A percentile compares a stretch with the other conserved stretches of the same genome.
Conservation (phyloP, 2,888 invertebrate genomes). For the Melieria crassipennis region DNA sequence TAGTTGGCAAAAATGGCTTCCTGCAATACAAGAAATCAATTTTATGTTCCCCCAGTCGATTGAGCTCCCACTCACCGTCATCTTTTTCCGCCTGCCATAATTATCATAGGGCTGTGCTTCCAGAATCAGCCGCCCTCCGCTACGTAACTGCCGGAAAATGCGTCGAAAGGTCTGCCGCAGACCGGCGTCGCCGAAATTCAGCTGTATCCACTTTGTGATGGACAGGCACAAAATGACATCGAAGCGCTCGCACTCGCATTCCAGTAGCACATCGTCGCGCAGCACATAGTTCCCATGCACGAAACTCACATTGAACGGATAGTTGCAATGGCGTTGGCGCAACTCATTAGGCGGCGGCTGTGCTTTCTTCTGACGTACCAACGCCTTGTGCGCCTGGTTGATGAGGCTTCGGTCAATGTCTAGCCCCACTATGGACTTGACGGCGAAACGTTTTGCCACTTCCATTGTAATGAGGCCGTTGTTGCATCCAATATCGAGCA, state of each 20-base stretch:
- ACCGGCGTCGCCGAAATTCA: constrained; percentile 88
- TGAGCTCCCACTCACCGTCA: constrained; percentile 68
- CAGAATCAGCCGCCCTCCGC: constrained; percentile 81
- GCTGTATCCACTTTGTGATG: constrained; percentile 91
- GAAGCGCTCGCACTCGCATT: constrained; percentile 79
- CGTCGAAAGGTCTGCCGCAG: constrained; percentile 82
- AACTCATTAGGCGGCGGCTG: constrained; percentile 39
- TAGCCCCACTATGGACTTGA: constrained; percentile 78
- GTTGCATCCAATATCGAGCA: constrained; percentile 91
- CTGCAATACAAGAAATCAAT: constrained; percentile 41
- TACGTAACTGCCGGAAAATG: constrained; percentile 78
- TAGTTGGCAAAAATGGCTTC: constrained; percentile 66
- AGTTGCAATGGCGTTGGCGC: constrained; percentile 65
- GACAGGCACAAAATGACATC: constrained; percentile 86
- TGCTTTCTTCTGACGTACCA: constrained; percentile 45
- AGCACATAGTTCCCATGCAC: constrained; percentile 84
- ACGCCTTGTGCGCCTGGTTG: constrained; percentile 52
- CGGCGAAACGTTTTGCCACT: constrained; percentile 77
- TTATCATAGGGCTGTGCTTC: constrained; percentile 87
- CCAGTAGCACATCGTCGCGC: constrained; percentile 76
- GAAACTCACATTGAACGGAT: constrained; percentile 82
- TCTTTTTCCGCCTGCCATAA: constrained; percentile 77
- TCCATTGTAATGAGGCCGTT: constrained; percentile 82
- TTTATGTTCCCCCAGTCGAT: neutral
- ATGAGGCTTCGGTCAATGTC: constrained; percentile 85